Percentiles rank a stretch among this genome's conserved stretches.
These are phyloP conservation scores for Poeciliopsis prolifica DNA, from an alignment of 2,113 vertebrate genomes.

Conservation along the genomic window DNA sequence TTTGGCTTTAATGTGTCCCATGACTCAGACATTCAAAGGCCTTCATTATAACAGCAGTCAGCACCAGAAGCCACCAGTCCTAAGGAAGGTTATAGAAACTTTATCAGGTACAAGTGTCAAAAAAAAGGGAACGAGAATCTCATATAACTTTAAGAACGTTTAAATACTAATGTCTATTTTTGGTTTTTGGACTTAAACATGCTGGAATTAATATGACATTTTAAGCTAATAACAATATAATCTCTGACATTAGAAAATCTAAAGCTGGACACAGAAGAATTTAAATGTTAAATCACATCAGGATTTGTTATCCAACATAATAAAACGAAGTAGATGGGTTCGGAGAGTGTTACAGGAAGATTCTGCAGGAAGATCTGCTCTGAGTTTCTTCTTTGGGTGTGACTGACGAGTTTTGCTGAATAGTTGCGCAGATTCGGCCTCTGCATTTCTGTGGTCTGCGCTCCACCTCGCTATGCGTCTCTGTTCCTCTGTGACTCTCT, in stretches of 20 bases:
- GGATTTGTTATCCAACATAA: not conserved
- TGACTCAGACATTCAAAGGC: not conserved
- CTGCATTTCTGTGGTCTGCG: slow-evolving; percentile 71
- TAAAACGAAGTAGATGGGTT: not conserved
- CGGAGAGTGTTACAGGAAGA: not conserved
- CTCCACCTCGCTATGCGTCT: slow-evolving; percentile 39
- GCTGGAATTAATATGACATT: too few species aligned
- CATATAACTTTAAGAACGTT: not conserved
- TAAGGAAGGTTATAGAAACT: not conserved
- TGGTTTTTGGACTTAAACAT: too few species aligned
- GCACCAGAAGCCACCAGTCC: not conserved
- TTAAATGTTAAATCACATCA: not conserved
- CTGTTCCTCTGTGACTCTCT: slow-evolving; percentile 12
- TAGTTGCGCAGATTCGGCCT: slow-evolving; percentile 47
- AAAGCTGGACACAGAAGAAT: not conserved
- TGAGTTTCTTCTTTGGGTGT: slow-evolving; percentile 43
- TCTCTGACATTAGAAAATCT: not conserved
- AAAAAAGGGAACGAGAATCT: not conserved
- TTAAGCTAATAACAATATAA: too few species aligned
- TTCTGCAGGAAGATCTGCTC: slow-evolving; percentile 3
- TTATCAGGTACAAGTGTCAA: not conserved
- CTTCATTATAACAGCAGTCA: not conserved
- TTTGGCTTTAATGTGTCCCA: not conserved
- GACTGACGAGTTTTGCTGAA: slow-evolving; percentile 34
- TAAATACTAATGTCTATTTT: not conserved